These are phyloP conservation scores for Trochalopteron elliotii DNA, from an alignment of 2,113 vertebrate species.

Conservation along the genomic window DNA sequence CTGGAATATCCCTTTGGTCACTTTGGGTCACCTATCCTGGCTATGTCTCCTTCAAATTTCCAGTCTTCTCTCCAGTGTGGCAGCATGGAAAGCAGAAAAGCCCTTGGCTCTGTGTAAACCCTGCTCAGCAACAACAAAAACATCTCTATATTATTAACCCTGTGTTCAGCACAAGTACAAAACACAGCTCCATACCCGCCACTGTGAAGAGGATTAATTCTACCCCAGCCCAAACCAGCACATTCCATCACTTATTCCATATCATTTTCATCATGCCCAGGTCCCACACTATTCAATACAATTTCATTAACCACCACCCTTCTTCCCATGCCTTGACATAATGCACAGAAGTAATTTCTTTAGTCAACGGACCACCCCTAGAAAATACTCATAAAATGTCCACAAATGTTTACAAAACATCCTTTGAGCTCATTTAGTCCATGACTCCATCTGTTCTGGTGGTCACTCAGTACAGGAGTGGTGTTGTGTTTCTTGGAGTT, in stretches of 20 bases:
- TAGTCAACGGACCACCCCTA: no score
- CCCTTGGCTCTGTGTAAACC: no score
- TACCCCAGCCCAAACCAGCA: neutral
- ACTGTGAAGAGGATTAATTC: neutral
- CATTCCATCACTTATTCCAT: neutral
- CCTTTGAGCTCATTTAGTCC: neutral
- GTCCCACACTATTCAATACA: neutral
- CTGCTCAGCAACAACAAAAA: neutral
- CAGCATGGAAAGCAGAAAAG: neutral
- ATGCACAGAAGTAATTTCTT: neutral
- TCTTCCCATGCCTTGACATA: neutral
- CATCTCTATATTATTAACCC: neutral
- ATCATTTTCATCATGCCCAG: neutral
- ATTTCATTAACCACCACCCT: neutral
- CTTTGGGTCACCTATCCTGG: neutral
- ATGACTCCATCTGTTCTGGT: neutral
- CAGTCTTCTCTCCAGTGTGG: neutral
- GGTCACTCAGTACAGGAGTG: neutral
- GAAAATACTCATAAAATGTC: neutral
- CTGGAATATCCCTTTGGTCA: neutral
- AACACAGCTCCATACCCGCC: neutral
- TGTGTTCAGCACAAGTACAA: neutral
- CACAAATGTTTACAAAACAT: neutral
- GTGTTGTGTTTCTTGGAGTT: neutral
- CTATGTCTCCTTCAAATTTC: neutral